Conservation (phyloP, 2,888 invertebrate genomes). For the Chymomyza fuscimana region DNA sequence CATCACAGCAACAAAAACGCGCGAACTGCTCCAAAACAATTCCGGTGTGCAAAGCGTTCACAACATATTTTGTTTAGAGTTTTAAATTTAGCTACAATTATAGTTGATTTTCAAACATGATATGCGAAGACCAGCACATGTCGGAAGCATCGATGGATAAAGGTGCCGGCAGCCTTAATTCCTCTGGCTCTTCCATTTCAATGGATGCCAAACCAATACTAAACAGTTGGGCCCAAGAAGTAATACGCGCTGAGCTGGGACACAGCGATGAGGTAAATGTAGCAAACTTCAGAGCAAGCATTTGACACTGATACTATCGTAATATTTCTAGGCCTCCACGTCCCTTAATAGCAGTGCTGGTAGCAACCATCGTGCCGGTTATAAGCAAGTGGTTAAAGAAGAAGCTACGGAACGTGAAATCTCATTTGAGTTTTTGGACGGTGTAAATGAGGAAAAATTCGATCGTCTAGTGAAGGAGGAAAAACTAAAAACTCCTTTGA, state of each 20-base stretch:
- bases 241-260: slow-evolving; percentile 58
- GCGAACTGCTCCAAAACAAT: slow-evolving; percentile 40
- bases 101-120: slow-evolving; percentile 39
- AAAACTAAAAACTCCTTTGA: slow-evolving; percentile 79
- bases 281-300: neutral
- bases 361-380: slow-evolving; percentile 30
- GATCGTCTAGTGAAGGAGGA: slow-evolving; percentile 77
- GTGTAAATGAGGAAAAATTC: slow-evolving; percentile 78
- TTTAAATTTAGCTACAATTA: slow-evolving; percentile 6
- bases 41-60: slow-evolving; percentile 28
- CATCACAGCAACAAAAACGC: slow-evolving; percentile 63
- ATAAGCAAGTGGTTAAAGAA: slow-evolving; percentile 22
- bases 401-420: slow-evolving; percentile 58
- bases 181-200: slow-evolving; percentile 53
- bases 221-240: slow-evolving; percentile 71
- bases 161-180: slow-evolving; percentile 54
- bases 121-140: slow-evolving; percentile 58
- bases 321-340: slow-evolving; percentile 45
- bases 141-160: slow-evolving; percentile 47
- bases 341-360: slow-evolving; percentile 59
- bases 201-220: slow-evolving; percentile 47
- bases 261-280: slow-evolving; percentile 58
- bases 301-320: neutral
- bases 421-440: slow-evolving; percentile 70
- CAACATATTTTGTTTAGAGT: slow-evolving; percentile 16